Percentiles rank a stretch among this genome's conserved stretches.
Conservation (phyloP, 1,140 invertebrate genomes). For the Drosophila persimilis region DNA sequence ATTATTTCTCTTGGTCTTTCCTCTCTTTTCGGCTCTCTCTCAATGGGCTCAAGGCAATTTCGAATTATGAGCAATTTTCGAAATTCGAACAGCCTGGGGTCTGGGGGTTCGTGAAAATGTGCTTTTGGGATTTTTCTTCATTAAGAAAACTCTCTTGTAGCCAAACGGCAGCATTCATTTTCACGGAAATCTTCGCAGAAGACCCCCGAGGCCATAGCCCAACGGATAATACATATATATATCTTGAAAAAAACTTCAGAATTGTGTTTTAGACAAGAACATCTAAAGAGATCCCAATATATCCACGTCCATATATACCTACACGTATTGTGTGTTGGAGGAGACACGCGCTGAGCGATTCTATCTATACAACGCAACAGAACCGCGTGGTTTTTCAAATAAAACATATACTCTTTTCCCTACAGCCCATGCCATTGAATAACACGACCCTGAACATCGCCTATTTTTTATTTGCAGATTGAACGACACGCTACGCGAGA, state of each 20-base stretch:
- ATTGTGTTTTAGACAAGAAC: constrained; percentile 44
- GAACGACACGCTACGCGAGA: constrained; percentile 84
- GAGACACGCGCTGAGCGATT: constrained; percentile 38
- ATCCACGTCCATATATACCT: constrained; percentile 17
- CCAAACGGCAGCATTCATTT: constrained; percentile 78
- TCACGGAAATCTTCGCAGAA: constrained; percentile 78
- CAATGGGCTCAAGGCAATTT: constrained; percentile 53
- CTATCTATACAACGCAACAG: constrained; percentile 49
- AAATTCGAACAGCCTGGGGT: constrained; percentile 53
- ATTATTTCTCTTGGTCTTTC: constrained; percentile 2
- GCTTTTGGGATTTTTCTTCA: constrained; percentile 52
- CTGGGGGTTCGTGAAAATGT: constrained; percentile 26
- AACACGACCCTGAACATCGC: constrained; percentile 65
- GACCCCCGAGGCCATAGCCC: constrained; percentile 60
- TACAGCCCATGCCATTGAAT: constrained; percentile 67
- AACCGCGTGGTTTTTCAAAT: constrained; percentile 66
- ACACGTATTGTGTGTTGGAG: constrained; percentile 30
- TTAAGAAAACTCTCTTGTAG: constrained; percentile 82
- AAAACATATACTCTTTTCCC: no score
- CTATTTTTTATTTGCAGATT: constrained; percentile 74
- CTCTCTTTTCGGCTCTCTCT: constrained; percentile 20
- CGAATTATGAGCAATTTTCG: constrained; percentile 64
- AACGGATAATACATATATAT: constrained; percentile 49
- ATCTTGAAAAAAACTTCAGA: constrained; percentile 60
- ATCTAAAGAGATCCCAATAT: constrained; percentile 41